These are phyloP conservation scores for Geophilus truncorum DNA, from an alignment of 2,888 invertebrate genomes.

Conservation along the genomic window DNA sequence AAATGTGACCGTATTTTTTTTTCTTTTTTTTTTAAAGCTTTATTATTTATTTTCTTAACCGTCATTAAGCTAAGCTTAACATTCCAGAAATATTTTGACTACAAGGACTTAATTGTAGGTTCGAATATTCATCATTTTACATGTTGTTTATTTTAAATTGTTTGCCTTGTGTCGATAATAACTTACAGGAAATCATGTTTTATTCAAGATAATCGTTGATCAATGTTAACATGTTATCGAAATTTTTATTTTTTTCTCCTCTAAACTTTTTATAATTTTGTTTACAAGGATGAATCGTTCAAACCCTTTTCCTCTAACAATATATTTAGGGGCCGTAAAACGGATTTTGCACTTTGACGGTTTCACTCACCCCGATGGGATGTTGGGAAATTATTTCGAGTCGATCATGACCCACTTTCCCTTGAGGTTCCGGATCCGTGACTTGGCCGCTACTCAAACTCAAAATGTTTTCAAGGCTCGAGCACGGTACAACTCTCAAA, in stretches of 20 bases:
- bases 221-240: neutral
- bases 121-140: neutral
- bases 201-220: neutral
- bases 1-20: neutral
- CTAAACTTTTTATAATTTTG: neutral
- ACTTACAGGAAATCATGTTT: neutral
- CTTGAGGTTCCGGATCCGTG: constrained; percentile 20
- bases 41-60: neutral
- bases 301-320: neutral
- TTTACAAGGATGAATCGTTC: neutral
- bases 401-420: constrained; percentile 27
- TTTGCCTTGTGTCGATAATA: neutral
- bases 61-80: neutral
- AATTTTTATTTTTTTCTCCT: neutral
- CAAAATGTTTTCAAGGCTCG: constrained; percentile 10
- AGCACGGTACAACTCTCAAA: neutral
- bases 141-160: neutral
- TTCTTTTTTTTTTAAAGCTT: neutral
- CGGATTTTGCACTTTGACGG: constrained; percentile 27
- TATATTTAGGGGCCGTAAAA: neutral
- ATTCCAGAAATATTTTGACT: neutral
- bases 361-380: constrained; percentile 27
- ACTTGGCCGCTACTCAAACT: constrained; percentile 21
- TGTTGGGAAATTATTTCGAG: constrained; percentile 18
- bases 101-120: neutral